Percentiles rank a stretch among this genome's conserved stretches.
Conservation (phyloP, 2,797 vertebrate genomes). For the Anisognathus igniventris region DNA sequence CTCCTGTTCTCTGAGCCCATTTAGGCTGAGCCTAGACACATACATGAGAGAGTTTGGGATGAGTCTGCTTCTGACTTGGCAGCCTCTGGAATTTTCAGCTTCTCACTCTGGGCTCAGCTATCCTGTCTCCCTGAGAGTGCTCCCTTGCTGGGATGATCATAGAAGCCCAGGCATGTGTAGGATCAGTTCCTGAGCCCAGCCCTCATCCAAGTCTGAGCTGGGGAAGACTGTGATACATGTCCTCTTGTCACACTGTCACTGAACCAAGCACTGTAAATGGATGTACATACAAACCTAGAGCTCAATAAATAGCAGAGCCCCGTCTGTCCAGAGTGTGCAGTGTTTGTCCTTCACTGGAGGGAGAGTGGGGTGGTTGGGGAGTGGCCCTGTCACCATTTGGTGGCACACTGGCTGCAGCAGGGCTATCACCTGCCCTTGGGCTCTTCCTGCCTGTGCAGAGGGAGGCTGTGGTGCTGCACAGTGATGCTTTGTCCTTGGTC, state of each 20-base stretch:
- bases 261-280: neutral
- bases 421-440: accelerated
- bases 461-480: neutral
- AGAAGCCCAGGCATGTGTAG: neutral
- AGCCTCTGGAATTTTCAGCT: neutral
- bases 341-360: neutral
- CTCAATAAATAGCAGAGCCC: conserved; percentile 55
- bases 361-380: neutral
- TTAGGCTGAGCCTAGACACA: neutral
- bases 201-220: neutral
- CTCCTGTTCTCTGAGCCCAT: neutral
- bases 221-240: neutral
- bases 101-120: neutral
- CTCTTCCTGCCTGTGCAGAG: neutral
- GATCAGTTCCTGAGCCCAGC: neutral
- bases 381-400: neutral
- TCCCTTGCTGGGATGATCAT: neutral
- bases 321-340: neutral
- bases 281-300: conserved; percentile 24
- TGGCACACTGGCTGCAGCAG: neutral
- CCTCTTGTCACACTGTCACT: neutral
- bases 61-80: neutral
- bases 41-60: neutral
- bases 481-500: neutral
- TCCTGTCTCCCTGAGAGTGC: accelerated